Base-by-base conservation (phyloP, 2,888 invertebrate species). In the Parnassius orleans region DNA sequence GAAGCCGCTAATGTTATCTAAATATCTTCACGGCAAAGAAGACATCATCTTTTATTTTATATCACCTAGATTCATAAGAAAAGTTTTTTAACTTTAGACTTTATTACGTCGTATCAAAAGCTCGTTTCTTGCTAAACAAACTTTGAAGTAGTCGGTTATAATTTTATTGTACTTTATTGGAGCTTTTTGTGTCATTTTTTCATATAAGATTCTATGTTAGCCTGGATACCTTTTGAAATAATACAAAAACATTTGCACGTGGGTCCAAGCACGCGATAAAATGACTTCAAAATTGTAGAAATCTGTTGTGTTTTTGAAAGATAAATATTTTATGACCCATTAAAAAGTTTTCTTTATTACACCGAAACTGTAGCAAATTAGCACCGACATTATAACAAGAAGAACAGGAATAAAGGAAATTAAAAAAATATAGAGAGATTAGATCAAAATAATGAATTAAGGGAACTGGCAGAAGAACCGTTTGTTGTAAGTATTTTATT, bases 1-100 rank as follows among this genome's bases (percentile, higher is more conserved):
- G 79, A 89, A 90, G 87, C 90, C 90, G 87, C 90, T 90, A 91
- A 91, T 90, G 87, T 86, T 90, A 90, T 90, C 90, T 88, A 81
- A 84, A 87, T 80, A 84, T 86, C 82, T 81, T 79, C 72, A 78
- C 73, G 80, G 79, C 70, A 76, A 85, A 77, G 76, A 77, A 86
- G 83, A 84, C 73, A 77, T 86, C 86, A 81, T 74, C 77, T 79
- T 79, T 76, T 72, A 68, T 63, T 62, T 64, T 64, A 62, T 67
- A 69, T 63, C 65, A 53, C 33, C 65, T 59, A 33, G 67, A 59
- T 67, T 64, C 61, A 48, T 33, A 10, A 42, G 14, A 52, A 44
- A 50, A 51, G 51, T 42, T 47, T 60, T 24, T 51, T 59, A 51
- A 68, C 51, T 55, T 63, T 63, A 51, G 46, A 43, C 57, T 61